Evolutionary conservation across 1,140 invertebrate genomes (phyloP), one percentile per base, ranked within the genome.

Genomic region (Coptotermes formosanus): DNA sequence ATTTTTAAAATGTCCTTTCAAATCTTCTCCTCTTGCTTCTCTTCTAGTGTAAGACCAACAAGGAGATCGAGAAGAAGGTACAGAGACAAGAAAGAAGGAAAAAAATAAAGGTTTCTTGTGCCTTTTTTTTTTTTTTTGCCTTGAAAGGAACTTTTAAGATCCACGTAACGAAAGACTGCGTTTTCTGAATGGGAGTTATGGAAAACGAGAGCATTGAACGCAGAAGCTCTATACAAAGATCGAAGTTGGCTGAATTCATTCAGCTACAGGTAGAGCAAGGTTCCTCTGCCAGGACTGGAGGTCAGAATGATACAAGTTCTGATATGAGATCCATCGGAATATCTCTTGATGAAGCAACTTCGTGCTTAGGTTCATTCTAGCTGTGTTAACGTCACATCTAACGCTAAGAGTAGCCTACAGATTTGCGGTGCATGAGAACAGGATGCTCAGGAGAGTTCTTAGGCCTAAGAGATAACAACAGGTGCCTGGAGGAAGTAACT

Each of bases 1-100:
- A 75, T 75, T 75, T 75, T 75, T 75, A 75, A 75, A 75, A 75
- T 75, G n/a, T 75, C 64, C n/a, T 75, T 75, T 75, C 25, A 75
- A 75, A 75, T n/a, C 25, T 59, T 59, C 64, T 30, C n/a, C 64
- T 75, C 59, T 19, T 21, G 59, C 59, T 64, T 64, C 21, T n/a
- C 25, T 48, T 48, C 45, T 48, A 48, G 45, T 64, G 16, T 64
- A 64, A 75, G 64, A 30, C 9, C 25, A 25, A 75, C n/a, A 75
- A 75, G n/a, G 14, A 30, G 64, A 75, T 14, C 25, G 11, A 75
- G 64, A 75, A n/a, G 64, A 30, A 75, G n/a, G 64, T 64, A 64
- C 59, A 64, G 59, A 64, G 59, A 64, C 21, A 16, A 23, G 64
- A 55, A 21, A 55, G 19, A 55, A 16, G 4, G 21, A 59, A 59